These are phyloP conservation scores for Spea bombifrons DNA, from an alignment of 2,113 vertebrate species.

Conservation along the genomic window DNA sequence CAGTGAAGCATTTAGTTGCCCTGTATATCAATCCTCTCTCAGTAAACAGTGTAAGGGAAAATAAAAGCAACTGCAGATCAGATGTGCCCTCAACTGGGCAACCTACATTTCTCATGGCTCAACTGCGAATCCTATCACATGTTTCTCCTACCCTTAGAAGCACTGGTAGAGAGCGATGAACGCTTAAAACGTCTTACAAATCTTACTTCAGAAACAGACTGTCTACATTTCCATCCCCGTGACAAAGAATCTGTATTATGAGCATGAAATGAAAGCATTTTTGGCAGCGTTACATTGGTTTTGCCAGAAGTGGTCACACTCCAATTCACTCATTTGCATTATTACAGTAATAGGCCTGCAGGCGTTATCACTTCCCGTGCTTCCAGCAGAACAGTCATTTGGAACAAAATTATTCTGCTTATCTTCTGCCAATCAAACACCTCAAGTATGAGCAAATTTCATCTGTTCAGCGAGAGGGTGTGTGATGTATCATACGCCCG, in stretches of 20 bases:
- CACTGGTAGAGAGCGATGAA: not conserved
- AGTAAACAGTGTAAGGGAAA: no score
- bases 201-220: not conserved
- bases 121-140: no score
- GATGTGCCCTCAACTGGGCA: no score
- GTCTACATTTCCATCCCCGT: not conserved
- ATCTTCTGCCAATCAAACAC: conserved; percentile 66
- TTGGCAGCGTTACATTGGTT: conserved; percentile 51
- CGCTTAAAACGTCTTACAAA: not conserved
- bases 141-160: no score
- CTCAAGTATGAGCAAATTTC: conserved; percentile 64
- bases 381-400: conserved; percentile 66
- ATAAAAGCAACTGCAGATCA: no score
- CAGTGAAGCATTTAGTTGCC: no score
- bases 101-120: no score
- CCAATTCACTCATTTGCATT: conserved; percentile 58
- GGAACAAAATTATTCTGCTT: conserved; percentile 65
- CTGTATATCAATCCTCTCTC: no score
- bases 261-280: conserved; percentile 40
- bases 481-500: conserved; percentile 59
- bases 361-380: conserved; percentile 69
- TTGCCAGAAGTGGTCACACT: conserved; percentile 57
- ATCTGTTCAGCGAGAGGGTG: conserved; percentile 56
- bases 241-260: conserved; percentile 29
- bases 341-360: conserved; percentile 64